phyloP scores from a whole-genome alignment of 1,140 invertebrate species.

The Temnothorax nylanderi region DNA sequence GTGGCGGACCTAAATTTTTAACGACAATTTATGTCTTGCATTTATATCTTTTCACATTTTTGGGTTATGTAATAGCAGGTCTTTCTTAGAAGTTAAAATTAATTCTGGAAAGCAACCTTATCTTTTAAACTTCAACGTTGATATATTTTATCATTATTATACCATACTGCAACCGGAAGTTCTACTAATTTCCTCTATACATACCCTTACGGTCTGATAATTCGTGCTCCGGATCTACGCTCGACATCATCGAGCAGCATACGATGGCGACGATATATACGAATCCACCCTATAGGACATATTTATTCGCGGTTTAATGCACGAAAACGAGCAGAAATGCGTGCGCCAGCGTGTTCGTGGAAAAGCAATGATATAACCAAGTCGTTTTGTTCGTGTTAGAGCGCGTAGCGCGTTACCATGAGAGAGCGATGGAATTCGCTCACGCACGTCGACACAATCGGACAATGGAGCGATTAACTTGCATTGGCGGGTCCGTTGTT shows the following conservation, averaged over 20 bases:
- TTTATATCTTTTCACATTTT: not conserved
- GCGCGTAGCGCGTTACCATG: conserved; percentile 24
- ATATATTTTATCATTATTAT: conserved; percentile 18
- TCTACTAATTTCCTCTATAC: conserved; percentile 23
- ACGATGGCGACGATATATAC: conserved; percentile 30
- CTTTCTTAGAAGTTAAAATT: not conserved
- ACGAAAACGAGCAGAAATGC: conserved; percentile 37
- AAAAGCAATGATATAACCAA: conserved; percentile 60
- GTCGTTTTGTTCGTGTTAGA: conserved; percentile 40
- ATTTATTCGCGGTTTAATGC: conserved; percentile 55
- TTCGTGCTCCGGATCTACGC: conserved; percentile 31
- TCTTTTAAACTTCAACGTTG: conserved; percentile 11
- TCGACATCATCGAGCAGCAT: conserved; percentile 17
- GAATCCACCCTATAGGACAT: conserved; percentile 35
- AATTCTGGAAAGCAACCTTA: not conserved
- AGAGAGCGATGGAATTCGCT: conserved; percentile 71
- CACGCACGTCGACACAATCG: conserved; percentile 74
- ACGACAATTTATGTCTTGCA: not conserved
- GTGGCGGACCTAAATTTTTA: not conserved
- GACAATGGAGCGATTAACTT: conserved; percentile 82
- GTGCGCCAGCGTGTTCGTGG: conserved; percentile 23
- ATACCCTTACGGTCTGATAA: conserved; percentile 36
- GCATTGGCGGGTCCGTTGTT: conserved; percentile 77
- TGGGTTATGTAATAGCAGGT: not conserved
- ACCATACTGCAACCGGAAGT: not conserved